A percentile compares a stretch with the other conserved stretches of the same genome.
Evolutionary conservation across 2,797 vertebrate species (phyloP).

Genomic region (Fundulus diaphanus): DNA sequence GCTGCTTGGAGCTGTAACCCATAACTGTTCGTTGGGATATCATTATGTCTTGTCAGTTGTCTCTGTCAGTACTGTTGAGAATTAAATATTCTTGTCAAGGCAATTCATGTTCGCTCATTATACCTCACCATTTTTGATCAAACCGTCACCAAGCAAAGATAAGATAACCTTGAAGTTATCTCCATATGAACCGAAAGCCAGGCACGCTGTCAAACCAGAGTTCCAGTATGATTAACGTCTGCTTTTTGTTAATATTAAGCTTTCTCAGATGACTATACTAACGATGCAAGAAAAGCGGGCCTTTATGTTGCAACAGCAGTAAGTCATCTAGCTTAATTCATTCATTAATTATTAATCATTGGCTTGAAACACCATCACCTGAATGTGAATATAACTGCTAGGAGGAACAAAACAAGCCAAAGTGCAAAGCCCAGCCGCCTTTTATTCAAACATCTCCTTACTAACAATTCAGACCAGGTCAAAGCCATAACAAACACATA

Average conservation of each 20-base stretch:
- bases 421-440: too few species aligned
- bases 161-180: neutral
- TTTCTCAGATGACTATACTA: neutral
- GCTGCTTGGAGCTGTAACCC: constrained; percentile 20
- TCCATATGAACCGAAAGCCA: neutral
- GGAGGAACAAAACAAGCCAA: too few species aligned
- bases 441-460: too few species aligned
- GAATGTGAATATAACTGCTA: too few species aligned
- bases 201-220: neutral
- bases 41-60: neutral
- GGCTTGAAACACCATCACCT: too few species aligned
- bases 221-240: neutral
- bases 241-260: neutral
- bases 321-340: too few species aligned
- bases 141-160: neutral
- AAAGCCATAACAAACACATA: too few species aligned
- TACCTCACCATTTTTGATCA: neutral
- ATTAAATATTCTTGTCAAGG: neutral
- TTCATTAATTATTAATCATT: too few species aligned
- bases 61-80: constrained; percentile 11
- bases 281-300: neutral
- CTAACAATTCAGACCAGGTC: too few species aligned
- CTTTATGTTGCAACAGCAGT: neutral
- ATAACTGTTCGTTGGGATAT: constrained; percentile 9
- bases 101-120: neutral